phyloP scores from a whole-genome alignment of 1,140 invertebrate species.

The Bombus polaris region DNA sequence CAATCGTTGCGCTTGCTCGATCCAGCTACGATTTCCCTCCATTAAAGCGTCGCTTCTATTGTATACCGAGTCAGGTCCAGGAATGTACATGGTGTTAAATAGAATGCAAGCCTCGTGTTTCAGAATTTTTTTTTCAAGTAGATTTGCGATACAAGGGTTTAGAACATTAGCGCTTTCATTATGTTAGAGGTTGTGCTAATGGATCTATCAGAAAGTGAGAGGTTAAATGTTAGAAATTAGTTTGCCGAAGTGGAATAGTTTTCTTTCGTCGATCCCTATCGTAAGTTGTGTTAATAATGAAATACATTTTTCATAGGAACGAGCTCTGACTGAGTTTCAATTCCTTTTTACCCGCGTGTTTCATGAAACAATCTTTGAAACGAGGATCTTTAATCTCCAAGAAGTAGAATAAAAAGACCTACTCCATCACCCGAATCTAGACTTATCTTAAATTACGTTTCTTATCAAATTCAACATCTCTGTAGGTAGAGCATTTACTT shows the following conservation, averaged over 20 bases:
- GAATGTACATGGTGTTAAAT: not conserved
- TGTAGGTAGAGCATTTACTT: not conserved
- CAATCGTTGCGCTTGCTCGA: conserved; percentile 25
- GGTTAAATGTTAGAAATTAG: not conserved
- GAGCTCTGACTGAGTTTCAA: not conserved
- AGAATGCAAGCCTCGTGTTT: not conserved
- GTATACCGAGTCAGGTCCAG: not conserved
- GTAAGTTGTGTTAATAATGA: not conserved
- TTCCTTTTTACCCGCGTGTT: not conserved
- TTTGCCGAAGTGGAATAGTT: not conserved
- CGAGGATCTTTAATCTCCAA: not conserved
- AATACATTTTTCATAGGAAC: not conserved
- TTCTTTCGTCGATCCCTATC: not conserved
- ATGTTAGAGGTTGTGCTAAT: not conserved
- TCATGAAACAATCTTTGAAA: not conserved
- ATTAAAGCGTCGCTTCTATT: not conserved
- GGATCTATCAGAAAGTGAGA: not conserved
- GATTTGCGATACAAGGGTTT: not conserved
- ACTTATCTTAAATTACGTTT: not conserved
- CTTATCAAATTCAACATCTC: not conserved
- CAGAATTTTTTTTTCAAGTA: not conserved
- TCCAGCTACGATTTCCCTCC: conserved; percentile 6
- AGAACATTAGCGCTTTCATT: not conserved
- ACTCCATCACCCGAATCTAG: too few relatives aligned
- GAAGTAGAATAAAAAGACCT: not conserved